Conservation (phyloP, 2,113 vertebrate species). For the Hiodon tergisus region DNA sequence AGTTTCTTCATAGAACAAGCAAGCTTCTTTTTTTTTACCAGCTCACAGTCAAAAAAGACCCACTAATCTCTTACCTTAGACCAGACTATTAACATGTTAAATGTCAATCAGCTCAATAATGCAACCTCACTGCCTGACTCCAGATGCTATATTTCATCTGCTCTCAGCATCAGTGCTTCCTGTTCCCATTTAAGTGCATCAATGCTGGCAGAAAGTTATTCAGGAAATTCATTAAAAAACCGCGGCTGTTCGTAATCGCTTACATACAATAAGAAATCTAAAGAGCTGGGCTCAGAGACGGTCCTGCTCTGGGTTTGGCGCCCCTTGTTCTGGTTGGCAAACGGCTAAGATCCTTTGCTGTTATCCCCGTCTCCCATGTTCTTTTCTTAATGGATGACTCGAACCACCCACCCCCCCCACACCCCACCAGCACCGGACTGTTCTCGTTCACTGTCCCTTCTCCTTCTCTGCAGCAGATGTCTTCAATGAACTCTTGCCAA, state of each 20-base stretch:
- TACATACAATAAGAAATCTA: too few species aligned
- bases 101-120: neutral
- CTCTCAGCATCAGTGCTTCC: too few species aligned
- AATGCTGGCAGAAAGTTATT: too few species aligned
- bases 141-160: too few species aligned
- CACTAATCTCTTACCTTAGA: neutral
- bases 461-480: slow-evolving; percentile 71
- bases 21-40: too few species aligned
- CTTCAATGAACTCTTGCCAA: slow-evolving; percentile 75
- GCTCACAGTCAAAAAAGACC: neutral
- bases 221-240: too few species aligned
- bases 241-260: too few species aligned
- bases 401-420: slow-evolving; percentile 35
- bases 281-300: too few species aligned
- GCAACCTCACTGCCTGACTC: neutral
- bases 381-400: slow-evolving; percentile 46
- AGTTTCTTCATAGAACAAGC: too few species aligned
- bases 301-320: neutral
- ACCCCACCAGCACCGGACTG: slow-evolving; percentile 40
- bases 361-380: slow-evolving; percentile 39
- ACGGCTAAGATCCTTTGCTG: slow-evolving; percentile 13
- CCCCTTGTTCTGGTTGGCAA: neutral
- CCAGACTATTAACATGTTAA: neutral
- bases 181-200: too few species aligned
- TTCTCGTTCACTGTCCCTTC: slow-evolving; percentile 43